A percentile compares a stretch with the other conserved stretches of the same genome.
These are phyloP conservation scores for Pseudanteris insignis DNA, from an alignment of 2,888 invertebrate species.

Conservation along the genomic window DNA sequence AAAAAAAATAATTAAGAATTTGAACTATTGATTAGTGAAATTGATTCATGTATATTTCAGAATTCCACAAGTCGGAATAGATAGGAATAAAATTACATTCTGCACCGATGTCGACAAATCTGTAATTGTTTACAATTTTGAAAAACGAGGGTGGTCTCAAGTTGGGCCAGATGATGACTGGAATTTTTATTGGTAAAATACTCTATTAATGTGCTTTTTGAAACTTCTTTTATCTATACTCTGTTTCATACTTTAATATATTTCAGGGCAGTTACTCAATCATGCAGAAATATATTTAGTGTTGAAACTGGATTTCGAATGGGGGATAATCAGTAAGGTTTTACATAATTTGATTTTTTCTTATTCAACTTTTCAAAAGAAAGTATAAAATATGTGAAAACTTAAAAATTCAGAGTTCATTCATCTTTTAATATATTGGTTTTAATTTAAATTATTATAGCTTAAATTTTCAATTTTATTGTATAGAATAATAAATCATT, in stretches of 20 bases:
- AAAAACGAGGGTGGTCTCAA: constrained; percentile 89
- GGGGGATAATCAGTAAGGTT: constrained; percentile 84
- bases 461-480: no score
- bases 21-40: not conserved
- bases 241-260: no score
- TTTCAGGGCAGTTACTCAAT: constrained; percentile 83
- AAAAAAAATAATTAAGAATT: no score
- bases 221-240: no score
- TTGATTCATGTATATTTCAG: no score
- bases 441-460: no score
- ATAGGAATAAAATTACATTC: constrained; percentile 72
- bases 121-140: constrained; percentile 90
- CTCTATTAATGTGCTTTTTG: no score
- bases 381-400: no score
- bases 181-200: constrained; percentile 86
- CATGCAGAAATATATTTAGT: constrained; percentile 90
- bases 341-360: no score
- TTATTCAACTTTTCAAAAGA: no score
- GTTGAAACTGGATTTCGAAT: constrained; percentile 91
- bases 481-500: constrained; percentile 93
- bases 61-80: constrained; percentile 53
- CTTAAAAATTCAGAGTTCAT: no score
- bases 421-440: no score
- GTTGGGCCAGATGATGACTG: constrained; percentile 92
- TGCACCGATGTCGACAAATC: constrained; percentile 95